Conservation (phyloP, 2,113 vertebrate genomes). For the Tenrec ecaudatus region DNA sequence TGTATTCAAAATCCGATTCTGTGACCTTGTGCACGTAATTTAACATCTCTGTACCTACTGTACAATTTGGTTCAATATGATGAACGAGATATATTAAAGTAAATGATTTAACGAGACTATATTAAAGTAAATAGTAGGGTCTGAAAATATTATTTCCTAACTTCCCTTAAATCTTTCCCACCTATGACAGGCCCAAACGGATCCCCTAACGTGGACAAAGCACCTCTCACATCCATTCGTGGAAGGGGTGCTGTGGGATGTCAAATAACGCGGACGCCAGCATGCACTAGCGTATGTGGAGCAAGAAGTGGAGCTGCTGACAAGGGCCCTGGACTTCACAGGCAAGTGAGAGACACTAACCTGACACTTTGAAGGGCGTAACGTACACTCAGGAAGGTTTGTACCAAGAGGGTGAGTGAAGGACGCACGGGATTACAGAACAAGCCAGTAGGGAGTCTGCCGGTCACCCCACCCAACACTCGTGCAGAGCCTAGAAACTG, state of each 20-base stretch:
- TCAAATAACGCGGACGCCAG: background rate
- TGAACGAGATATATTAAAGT: too few species aligned
- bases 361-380: constrained; percentile 57
- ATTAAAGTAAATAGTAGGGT: background rate
- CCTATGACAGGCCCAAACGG: background rate
- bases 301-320: background rate
- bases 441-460: background rate
- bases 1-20: constrained; percentile 25
- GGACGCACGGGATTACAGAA: background rate
- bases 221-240: background rate
- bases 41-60: constrained; percentile 32
- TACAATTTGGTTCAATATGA: background rate
- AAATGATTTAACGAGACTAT: background rate
- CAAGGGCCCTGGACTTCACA: background rate
- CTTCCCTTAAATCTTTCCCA: constrained; percentile 9
- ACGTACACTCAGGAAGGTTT: background rate
- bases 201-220: background rate
- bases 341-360: background rate
- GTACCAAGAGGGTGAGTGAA: background rate
- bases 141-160: background rate
- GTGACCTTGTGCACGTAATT: constrained; percentile 59
- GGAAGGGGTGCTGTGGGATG: background rate
- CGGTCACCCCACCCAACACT: background rate
- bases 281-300: background rate
- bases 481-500: constrained; percentile 8